Conservation (phyloP, 2,113 vertebrate species). For the Saimiri boliviensis region DNA sequence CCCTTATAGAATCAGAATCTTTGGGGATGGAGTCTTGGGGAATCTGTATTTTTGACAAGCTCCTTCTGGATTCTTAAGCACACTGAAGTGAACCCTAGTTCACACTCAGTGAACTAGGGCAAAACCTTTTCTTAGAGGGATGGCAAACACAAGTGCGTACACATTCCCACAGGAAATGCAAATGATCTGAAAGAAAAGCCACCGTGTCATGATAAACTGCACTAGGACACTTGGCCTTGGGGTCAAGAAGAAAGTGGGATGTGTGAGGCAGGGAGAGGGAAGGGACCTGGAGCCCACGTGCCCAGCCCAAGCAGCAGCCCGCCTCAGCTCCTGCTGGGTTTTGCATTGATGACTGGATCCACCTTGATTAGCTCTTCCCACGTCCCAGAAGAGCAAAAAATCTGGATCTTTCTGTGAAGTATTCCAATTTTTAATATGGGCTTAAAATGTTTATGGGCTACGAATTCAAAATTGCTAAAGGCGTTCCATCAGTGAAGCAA, state of each 20-base stretch:
- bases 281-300: too few species aligned
- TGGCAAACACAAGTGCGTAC: background rate
- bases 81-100: background rate
- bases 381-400: slow-evolving; percentile 35
- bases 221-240: background rate
- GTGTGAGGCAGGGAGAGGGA: background rate
- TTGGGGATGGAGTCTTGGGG: background rate
- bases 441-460: slow-evolving; percentile 29
- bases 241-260: background rate
- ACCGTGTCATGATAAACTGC: background rate
- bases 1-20: background rate
- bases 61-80: background rate
- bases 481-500: background rate
- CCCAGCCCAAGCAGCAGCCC: background rate
- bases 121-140: background rate
- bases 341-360: background rate
- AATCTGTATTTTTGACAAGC: background rate
- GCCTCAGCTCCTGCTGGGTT: background rate
- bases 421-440: background rate
- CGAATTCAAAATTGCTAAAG: background rate
- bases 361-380: background rate
- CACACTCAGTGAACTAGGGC: background rate
- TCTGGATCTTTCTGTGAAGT: slow-evolving; percentile 45
- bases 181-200: background rate
- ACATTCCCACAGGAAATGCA: background rate